These are phyloP conservation scores for Acanthornis magna DNA, from an alignment of 2,797 vertebrate species.

Conservation along the genomic window DNA sequence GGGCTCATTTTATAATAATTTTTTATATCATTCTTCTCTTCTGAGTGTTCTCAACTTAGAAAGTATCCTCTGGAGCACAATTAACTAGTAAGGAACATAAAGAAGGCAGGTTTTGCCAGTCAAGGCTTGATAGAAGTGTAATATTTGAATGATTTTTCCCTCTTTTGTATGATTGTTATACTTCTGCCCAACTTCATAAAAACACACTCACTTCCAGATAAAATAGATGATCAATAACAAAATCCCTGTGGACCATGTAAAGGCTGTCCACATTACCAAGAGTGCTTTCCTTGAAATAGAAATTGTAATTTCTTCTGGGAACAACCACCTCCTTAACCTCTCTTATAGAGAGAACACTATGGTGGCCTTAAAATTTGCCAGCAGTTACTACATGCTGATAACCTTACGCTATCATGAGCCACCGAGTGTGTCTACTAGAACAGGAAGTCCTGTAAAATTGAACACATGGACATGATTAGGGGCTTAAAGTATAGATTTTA, in stretches of 20 bases:
- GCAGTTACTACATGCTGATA: not conserved
- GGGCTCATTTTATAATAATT: not conserved
- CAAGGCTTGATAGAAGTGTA: not conserved
- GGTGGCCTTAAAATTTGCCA: not conserved
- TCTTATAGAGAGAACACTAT: not conserved
- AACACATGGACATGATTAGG: not conserved
- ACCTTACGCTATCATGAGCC: not conserved
- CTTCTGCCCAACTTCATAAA: not conserved
- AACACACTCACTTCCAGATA: not conserved
- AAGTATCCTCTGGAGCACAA: not conserved
- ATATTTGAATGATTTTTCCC: not conserved
- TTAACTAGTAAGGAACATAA: not conserved
- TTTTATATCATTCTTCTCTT: not conserved
- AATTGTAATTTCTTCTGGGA: not conserved
- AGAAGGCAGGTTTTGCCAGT: not conserved
- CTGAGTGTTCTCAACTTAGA: not conserved
- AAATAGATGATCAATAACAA: not conserved
- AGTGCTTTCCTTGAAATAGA: not conserved
- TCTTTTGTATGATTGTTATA: not conserved
- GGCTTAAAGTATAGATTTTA: not conserved
- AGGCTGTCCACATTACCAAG: not conserved
- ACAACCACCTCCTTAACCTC: not conserved
- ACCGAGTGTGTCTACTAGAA: not conserved
- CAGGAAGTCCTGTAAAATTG: slow-evolving; percentile 1
- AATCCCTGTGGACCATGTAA: not conserved